Evolutionary conservation across 1,140 invertebrate species (phyloP).

Genomic region (Ceratosolen fusciceps): DNA sequence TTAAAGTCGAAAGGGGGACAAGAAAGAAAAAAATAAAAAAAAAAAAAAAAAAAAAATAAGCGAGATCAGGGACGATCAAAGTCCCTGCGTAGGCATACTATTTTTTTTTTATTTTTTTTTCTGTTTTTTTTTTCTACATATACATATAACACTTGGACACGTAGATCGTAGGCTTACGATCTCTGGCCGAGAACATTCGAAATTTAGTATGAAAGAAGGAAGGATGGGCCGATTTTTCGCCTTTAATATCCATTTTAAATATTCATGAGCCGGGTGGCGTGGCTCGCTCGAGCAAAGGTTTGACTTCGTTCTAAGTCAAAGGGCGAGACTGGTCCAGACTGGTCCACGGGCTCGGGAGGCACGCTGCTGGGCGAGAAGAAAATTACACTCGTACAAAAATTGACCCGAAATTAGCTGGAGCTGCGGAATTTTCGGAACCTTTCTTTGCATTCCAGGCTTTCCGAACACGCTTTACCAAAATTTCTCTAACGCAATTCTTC

Average conservation of each 20-base stretch:
- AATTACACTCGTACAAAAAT: constrained; percentile 35
- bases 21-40: background rate
- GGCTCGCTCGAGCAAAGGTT: background rate
- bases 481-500: no score
- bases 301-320: background rate
- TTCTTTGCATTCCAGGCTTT: background rate
- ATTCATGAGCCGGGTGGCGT: constrained; percentile 62
- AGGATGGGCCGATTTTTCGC: constrained; percentile 62
- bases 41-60: background rate
- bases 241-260: constrained; percentile 71
- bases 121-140: no score
- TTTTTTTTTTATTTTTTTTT: no score
- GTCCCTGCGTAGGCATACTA: no score
- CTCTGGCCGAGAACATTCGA: constrained; percentile 23
- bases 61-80: background rate
- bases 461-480: no score
- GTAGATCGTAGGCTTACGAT: background rate
- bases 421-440: constrained; percentile 16
- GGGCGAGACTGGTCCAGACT: no score
- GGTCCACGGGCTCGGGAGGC: background rate
- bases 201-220: constrained; percentile 55
- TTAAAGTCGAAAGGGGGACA: background rate
- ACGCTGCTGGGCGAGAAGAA: background rate
- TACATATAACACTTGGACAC: background rate
- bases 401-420: constrained; percentile 9